Conservation (phyloP, 2,888 invertebrate genomes). For the Drepanosiphum platanoidis region DNA sequence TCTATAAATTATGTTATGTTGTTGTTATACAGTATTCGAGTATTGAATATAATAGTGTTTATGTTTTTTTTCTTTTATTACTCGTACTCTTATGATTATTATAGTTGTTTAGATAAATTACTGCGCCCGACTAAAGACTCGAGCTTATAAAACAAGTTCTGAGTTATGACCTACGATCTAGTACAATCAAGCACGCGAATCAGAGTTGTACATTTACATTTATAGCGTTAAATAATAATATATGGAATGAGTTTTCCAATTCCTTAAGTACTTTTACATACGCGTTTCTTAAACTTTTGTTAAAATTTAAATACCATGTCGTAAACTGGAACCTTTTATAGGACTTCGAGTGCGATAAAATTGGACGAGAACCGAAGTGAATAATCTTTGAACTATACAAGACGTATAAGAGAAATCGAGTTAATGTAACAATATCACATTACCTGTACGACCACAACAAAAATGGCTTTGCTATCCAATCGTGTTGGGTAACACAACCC, state of each 20-base stretch:
- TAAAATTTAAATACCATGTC: not conserved
- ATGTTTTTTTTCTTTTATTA: not conserved
- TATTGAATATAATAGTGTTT: not conserved
- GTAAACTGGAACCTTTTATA: not conserved
- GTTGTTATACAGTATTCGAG: not conserved
- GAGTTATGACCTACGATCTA: not conserved
- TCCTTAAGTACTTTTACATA: not conserved
- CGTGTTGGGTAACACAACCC: slow-evolving; percentile 16
- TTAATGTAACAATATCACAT: slow-evolving; percentile 18
- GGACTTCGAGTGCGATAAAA: not conserved
- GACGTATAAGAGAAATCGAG: not conserved
- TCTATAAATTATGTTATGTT: not conserved
- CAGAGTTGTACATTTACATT: not conserved
- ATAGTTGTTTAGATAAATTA: not conserved
- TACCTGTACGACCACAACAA: not conserved
- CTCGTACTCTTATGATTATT: not conserved
- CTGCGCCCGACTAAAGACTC: not conserved
- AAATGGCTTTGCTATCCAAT: slow-evolving; percentile 24
- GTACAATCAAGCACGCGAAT: not conserved
- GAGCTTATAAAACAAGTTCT: not conserved
- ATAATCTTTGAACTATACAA: not conserved
- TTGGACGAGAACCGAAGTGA: not conserved
- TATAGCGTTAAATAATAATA: not conserved
- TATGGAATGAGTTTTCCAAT: not conserved
- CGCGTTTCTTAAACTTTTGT: not conserved